These are phyloP conservation scores for Symphodus melops DNA, from an alignment of 2,113 vertebrate genomes.

Conservation along the genomic window DNA sequence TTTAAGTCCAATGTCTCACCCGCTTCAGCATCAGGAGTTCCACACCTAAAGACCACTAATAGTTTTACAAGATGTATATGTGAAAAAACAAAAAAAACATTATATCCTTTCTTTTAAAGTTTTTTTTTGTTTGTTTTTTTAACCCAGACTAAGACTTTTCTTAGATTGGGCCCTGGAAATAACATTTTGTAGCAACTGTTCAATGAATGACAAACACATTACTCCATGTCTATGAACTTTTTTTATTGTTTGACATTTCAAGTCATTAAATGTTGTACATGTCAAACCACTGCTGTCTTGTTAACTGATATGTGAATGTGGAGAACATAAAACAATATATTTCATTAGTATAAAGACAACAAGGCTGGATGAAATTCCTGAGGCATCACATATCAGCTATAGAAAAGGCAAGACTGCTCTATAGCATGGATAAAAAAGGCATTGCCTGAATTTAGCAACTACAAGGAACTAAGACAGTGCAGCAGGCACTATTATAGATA, in stretches of 20 bases:
- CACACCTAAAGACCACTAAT: background rate
- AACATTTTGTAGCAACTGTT: background rate
- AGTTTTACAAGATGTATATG: background rate
- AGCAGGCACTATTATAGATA: background rate
- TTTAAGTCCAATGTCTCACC: constrained; percentile 5
- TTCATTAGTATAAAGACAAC: background rate
- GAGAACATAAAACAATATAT: background rate
- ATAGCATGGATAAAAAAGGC: too few relatives aligned
- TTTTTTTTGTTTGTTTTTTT: too few relatives aligned
- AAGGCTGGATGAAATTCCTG: background rate
- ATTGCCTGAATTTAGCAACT: background rate
- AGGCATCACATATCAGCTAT: background rate
- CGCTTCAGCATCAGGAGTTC: background rate
- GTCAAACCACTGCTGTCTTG: background rate
- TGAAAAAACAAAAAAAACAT: background rate
- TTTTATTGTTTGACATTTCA: background rate
- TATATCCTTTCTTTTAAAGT: background rate
- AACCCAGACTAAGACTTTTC: background rate
- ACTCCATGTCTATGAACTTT: background rate
- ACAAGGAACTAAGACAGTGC: background rate
- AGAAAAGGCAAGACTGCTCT: background rate
- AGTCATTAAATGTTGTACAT: constrained; percentile 34
- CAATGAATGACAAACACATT: background rate
- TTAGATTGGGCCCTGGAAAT: background rate
- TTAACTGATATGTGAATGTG: background rate